These are phyloP conservation scores for Scolopax mira DNA, from an alignment of 2,113 vertebrate genomes.

Conservation along the genomic window DNA sequence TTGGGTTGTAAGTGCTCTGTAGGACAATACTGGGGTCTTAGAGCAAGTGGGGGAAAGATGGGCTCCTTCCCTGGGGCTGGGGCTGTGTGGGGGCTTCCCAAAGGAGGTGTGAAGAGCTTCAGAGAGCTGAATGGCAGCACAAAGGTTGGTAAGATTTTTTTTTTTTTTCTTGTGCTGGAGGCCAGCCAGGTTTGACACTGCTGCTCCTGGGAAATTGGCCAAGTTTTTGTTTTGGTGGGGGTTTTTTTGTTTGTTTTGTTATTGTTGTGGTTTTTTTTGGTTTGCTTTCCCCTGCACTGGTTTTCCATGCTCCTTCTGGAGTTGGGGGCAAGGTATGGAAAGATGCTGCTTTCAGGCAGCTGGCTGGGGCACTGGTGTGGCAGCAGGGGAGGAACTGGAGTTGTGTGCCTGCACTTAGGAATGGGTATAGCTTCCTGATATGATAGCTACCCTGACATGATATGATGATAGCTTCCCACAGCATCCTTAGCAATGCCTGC, in stretches of 20 bases:
- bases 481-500: accelerated
- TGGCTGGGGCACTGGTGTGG: not conserved
- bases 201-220: constrained; percentile 1
- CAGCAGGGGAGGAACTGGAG: not conserved
- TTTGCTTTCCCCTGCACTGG: not conserved
- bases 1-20: not conserved
- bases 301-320: not conserved
- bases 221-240: not conserved
- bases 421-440: not conserved
- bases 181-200: not conserved
- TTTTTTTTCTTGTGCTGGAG: not conserved
- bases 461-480: not conserved
- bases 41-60: not conserved
- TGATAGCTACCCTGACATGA: too few relatives aligned
- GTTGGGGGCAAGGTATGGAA: not conserved
- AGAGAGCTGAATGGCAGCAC: not conserved
- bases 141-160: not conserved
- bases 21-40: not conserved
- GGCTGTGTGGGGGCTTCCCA: not conserved
- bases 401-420: not conserved
- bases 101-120: not conserved
- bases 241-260: not conserved
- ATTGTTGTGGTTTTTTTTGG: not conserved
- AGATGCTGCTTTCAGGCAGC: not conserved
- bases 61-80: not conserved